Base-by-base conservation (phyloP, 2,113 vertebrate species). In the Eubucco bourcierii region DNA sequence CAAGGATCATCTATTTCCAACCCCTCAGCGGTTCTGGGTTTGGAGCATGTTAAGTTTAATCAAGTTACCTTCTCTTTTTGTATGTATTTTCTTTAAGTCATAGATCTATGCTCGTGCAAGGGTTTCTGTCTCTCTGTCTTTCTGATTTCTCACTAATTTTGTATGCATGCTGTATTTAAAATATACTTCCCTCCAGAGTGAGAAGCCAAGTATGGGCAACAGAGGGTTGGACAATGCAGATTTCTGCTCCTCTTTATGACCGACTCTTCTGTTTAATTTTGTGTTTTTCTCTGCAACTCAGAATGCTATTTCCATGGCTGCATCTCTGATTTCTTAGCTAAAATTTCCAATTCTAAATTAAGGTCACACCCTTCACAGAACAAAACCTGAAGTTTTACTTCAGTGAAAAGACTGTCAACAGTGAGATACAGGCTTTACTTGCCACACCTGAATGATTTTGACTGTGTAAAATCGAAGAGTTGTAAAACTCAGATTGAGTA, bases 361-460 rank as follows among this genome's bases (percentile, higher is more conserved):
- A 41, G 6, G n/a, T 56, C 37, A 20, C 7, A 39, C 3, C 4
- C 29, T 58, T 12, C 19, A 21, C 21, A 47, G 67, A 61, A 56
- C 21, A 67, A 80, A 70, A 67, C 0, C 8, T 9, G 13, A 63
- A 55, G 10, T 5, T 80, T 78, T 70, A 17, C 8, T 59, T 88
- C 52, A 50, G 31, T 41, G 33, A 64, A 28, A 67, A 75, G 33
- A 31, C 21, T 75, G 19, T 25, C 18, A 33, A 0, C 66, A 56
- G n/a, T n/a, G 46, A 76, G 39, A 6, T 46, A 50, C 31, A 79
- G 52, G 9, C 39, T 14, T 81, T 82, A 63, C 50, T 53, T 63
- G 12, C 15, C 14, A 24, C 8, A 7, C 0, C 0, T 34, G 46
- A 78, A 68, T 39, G 21, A 24, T 47, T 70, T 18, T 29, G 25